Percentiles rank a stretch among this genome's conserved stretches.
Evolutionary conservation across 2,113 vertebrate genomes (phyloP).

Genomic region (Solea solea): DNA sequence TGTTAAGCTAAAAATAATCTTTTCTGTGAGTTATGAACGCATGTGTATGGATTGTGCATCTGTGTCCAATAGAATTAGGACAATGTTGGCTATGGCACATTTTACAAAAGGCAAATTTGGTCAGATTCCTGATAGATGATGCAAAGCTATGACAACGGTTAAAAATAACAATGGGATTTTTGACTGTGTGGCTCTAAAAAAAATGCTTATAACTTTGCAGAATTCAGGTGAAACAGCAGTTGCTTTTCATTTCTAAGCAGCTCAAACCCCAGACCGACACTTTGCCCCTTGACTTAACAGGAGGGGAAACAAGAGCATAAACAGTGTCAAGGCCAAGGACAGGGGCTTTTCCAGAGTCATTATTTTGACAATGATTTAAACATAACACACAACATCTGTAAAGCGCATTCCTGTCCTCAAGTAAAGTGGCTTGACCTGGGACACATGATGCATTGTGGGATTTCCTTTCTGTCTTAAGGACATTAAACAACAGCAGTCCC

Average conservation of each 20-base stretch:
- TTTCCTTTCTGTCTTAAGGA: constrained; percentile 33
- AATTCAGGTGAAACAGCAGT: constrained; percentile 10
- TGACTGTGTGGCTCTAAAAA: too few relatives aligned
- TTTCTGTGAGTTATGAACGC: too few relatives aligned
- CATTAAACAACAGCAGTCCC: constrained; percentile 29
- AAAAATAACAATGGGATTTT: too few relatives aligned
- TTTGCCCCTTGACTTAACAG: constrained; percentile 42
- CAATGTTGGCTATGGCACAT: too few relatives aligned
- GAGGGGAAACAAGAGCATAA: constrained; percentile 37
- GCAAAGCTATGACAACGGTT: too few relatives aligned
- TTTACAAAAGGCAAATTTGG: too few relatives aligned
- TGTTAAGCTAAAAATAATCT: too few relatives aligned
- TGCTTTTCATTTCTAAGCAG: constrained; percentile 15
- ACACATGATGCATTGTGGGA: constrained; percentile 46
- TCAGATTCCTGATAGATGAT: too few relatives aligned
- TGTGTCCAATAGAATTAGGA: too few relatives aligned
- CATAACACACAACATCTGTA: constrained; percentile 65
- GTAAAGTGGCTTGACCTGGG: constrained; percentile 36
- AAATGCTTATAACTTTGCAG: constrained; percentile 5
- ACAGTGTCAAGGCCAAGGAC: constrained; percentile 43
- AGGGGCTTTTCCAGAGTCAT: constrained; percentile 16
- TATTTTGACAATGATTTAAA: constrained; percentile 28
- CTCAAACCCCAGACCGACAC: constrained; percentile 27
- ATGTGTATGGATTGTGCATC: too few relatives aligned
- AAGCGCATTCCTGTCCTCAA: constrained; percentile 49